Percentiles rank a stretch among this genome's conserved stretches.
phyloP scores from a whole-genome alignment of 2,797 vertebrate genomes.

The Enoplosus armatus region DNA sequence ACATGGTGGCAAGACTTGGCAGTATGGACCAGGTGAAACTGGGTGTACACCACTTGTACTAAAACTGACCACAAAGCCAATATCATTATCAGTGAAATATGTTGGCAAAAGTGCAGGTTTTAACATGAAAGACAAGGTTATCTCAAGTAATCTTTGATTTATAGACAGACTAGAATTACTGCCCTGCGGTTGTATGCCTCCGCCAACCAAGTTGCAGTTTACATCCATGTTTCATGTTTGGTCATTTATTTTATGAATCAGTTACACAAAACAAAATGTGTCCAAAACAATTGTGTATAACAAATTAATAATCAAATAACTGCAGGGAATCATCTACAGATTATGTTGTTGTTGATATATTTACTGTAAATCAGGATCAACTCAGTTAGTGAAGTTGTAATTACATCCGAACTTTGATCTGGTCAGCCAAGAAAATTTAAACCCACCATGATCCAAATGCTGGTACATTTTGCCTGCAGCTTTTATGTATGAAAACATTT shows the following conservation, averaged over 20 bases:
- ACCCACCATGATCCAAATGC: background rate
- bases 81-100: background rate
- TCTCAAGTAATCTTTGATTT: background rate
- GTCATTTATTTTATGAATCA: constrained; percentile 28
- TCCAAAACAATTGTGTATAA: background rate
- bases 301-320: background rate
- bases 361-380: background rate
- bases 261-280: background rate
- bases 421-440: background rate
- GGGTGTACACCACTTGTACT: fast-evolving
- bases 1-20: background rate
- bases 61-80: background rate
- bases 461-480: background rate
- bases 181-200: no score
- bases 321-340: background rate
- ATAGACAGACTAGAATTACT: no score
- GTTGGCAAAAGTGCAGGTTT: background rate
- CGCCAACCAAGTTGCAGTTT: no score
- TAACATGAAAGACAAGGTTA: background rate
- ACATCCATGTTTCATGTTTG: constrained; percentile 4
- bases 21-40: background rate
- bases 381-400: background rate
- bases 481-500: no score
- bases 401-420: no score
- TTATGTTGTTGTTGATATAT: background rate